Conservation (phyloP, 1,140 invertebrate species). For the Lineus longissimus region DNA sequence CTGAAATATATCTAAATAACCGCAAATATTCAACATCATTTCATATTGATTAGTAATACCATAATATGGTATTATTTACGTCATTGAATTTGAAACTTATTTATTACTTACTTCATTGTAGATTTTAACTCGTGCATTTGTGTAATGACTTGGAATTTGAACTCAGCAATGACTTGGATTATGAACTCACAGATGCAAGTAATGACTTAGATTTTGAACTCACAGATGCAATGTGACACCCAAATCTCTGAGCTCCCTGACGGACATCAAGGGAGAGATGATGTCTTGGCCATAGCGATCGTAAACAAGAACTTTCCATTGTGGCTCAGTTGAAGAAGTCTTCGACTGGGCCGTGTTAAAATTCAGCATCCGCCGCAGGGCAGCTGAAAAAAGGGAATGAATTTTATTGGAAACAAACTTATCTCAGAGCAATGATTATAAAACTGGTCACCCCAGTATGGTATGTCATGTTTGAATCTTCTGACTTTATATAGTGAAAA, state of each 20-base stretch:
- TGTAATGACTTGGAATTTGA: too few species aligned
- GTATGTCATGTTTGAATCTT: not conserved
- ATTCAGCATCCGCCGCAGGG: constrained; percentile 91
- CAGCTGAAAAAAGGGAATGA: constrained; percentile 60
- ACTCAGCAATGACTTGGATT: too few species aligned
- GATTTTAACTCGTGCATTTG: too few species aligned
- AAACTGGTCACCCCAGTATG: not conserved
- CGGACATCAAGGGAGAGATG: constrained; percentile 91
- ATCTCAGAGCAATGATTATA: not conserved
- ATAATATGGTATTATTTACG: too few species aligned
- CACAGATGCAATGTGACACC: constrained; percentile 97
- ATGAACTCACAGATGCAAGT: too few species aligned
- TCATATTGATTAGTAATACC: too few species aligned
- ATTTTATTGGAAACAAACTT: not conserved
- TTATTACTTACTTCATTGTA: too few species aligned
- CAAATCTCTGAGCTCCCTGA: constrained; percentile 92
- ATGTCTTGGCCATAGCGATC: constrained; percentile 96
- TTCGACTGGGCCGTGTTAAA: constrained; percentile 78
- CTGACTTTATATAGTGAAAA: not conserved
- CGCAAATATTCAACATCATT: too few species aligned
- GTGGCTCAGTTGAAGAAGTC: constrained; percentile 72
- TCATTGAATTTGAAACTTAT: too few species aligned
- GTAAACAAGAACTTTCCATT: constrained; percentile 94
- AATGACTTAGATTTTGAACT: constrained; percentile 40
- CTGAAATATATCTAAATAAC: too few species aligned